These are phyloP conservation scores for Pristionchus fissidentatus DNA, from an alignment of 2,888 invertebrate genomes.

Conservation along the genomic window DNA sequence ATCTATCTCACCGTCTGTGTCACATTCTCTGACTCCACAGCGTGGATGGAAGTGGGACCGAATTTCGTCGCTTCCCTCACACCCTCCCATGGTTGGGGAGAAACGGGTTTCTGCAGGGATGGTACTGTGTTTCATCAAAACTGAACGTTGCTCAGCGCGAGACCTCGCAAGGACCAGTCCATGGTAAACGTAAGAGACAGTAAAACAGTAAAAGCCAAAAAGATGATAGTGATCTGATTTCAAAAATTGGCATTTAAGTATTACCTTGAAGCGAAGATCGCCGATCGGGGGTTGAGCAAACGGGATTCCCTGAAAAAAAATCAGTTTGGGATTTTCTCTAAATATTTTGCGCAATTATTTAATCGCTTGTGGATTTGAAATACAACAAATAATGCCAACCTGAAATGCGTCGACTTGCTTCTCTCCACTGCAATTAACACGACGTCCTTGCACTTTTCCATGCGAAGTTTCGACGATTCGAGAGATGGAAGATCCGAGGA, in stretches of 20 bases:
- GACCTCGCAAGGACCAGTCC: too few species aligned
- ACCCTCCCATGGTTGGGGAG: conserved; percentile 58
- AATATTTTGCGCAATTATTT: background rate
- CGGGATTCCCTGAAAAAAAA: conserved; percentile 33
- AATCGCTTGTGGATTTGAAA: background rate
- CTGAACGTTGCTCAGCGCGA: too few species aligned
- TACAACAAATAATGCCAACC: background rate
- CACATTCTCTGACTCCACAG: background rate
- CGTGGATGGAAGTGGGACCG: background rate
- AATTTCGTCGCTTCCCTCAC: conserved; percentile 56
- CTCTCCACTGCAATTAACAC: conserved; percentile 8
- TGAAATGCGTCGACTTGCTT: conserved; percentile 45
- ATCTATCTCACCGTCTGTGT: background rate
- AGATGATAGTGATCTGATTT: too few species aligned
- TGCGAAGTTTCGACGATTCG: conserved; percentile 25
- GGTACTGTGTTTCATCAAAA: too few species aligned
- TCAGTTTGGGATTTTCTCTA: background rate
- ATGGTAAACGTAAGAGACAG: too few species aligned
- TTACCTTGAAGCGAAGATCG: conserved; percentile 32
- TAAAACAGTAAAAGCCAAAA: too few species aligned
- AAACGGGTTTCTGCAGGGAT: conserved; percentile 58
- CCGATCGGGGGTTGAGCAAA: conserved; percentile 21
- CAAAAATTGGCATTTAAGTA: too few species aligned
- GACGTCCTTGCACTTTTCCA: conserved; percentile 18
- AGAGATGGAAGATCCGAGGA: conserved; percentile 7